phyloP scores from a whole-genome alignment of 2,113 vertebrate species.

The Serinus canaria region DNA sequence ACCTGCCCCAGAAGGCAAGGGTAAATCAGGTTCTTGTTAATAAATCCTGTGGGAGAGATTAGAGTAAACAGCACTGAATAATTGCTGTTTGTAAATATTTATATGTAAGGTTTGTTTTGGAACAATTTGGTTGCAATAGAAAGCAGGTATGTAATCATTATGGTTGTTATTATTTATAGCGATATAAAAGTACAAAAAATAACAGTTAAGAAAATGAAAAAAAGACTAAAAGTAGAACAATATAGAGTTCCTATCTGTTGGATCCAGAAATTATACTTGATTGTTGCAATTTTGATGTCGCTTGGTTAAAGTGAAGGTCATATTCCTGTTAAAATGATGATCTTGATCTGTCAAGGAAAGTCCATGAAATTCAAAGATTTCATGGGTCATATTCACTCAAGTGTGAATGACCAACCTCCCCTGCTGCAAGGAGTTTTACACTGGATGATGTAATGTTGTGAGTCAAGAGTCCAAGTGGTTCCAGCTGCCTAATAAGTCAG shows the following conservation, averaged over 20 bases:
- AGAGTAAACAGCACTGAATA: neutral
- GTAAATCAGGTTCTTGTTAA: neutral
- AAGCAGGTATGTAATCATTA: neutral
- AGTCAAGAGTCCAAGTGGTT: neutral
- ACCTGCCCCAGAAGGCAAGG: neutral
- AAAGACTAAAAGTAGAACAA: neutral
- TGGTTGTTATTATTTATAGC: neutral
- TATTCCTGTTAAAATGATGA: neutral
- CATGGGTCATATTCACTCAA: neutral
- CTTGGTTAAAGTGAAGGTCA: rapidly evolving
- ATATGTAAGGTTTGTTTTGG: neutral
- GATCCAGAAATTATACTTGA: neutral
- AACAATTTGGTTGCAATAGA: neutral
- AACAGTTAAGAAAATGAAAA: no score
- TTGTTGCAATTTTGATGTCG: neutral
- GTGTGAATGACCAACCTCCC: neutral
- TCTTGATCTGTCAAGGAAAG: neutral
- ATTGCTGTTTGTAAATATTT: neutral
- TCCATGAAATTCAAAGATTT: neutral
- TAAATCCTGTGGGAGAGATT: neutral
- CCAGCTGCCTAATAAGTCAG: neutral
- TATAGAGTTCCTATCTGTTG: neutral
- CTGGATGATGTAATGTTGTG: neutral
- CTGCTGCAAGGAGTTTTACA: neutral
- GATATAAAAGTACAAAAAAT: neutral